Evolutionary conservation across 2,113 vertebrate species (phyloP).

Genomic region (Epinephelus cyanopodus): DNA sequence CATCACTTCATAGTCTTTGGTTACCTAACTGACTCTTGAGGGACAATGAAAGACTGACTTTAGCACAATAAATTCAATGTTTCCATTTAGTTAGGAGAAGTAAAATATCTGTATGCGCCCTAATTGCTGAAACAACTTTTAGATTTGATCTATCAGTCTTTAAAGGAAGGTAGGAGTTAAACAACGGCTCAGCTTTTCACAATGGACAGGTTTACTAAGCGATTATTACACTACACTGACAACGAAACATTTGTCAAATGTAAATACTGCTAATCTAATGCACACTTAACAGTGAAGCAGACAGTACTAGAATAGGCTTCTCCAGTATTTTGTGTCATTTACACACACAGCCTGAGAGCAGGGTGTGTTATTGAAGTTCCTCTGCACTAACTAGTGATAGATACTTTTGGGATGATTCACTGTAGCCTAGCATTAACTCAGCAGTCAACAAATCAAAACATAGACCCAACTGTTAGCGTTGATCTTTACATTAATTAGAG

Average conservation of each 20-base stretch:
- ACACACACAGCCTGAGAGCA: not conserved
- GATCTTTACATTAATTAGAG: not conserved
- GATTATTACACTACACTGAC: not conserved
- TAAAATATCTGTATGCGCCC: rapidly evolving
- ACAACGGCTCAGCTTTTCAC: not conserved
- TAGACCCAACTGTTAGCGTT: no score
- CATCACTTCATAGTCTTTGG: slow-evolving; percentile 51
- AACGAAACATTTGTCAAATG: not conserved
- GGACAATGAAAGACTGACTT: slow-evolving; percentile 20
- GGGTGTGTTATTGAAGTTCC: not conserved
- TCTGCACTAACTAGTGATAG: not conserved
- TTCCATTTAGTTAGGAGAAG: not conserved
- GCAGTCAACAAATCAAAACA: not conserved
- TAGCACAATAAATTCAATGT: not conserved
- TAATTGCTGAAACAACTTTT: not conserved
- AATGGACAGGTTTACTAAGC: not conserved
- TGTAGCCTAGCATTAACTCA: not conserved
- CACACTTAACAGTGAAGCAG: not conserved
- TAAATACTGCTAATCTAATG: not conserved
- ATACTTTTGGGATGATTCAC: not conserved
- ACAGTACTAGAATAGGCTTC: not conserved
- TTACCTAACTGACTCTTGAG: slow-evolving; percentile 67
- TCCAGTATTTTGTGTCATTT: not conserved
- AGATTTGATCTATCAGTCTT: not conserved
- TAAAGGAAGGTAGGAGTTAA: not conserved